A percentile compares a stretch with the other conserved stretches of the same genome.
Evolutionary conservation across 2,888 invertebrate species (phyloP).

Genomic region (Alloplasta piceator): DNA sequence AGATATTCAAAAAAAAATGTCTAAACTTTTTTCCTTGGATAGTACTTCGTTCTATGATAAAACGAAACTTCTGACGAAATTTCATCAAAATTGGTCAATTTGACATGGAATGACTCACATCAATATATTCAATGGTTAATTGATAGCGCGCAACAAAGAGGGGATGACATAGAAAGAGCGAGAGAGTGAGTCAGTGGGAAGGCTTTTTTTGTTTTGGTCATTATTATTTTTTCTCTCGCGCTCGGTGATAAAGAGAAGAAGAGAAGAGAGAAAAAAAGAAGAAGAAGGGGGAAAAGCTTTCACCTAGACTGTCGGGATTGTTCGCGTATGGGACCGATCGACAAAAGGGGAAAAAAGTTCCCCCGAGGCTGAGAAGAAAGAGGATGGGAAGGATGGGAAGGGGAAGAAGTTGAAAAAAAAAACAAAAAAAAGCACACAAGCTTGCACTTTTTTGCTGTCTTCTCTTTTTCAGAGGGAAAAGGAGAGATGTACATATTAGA

Average conservation of each 20-base stretch:
- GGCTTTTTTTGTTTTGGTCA: too few species aligned
- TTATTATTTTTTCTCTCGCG: too few species aligned
- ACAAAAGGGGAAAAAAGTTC: constrained; percentile 25
- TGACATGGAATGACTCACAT: too few species aligned
- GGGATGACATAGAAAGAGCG: not conserved
- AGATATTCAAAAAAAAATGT: too few species aligned
- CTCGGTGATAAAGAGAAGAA: too few species aligned
- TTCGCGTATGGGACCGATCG: not conserved
- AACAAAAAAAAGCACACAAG: constrained; percentile 3
- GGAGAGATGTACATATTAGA: not conserved
- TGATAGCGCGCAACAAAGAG: not conserved
- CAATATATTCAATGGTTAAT: too few species aligned
- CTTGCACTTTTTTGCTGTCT: constrained; percentile 29
- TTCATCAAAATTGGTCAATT: too few species aligned
- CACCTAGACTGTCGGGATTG: not conserved
- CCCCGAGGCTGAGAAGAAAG: not conserved
- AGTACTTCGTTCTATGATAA: too few species aligned
- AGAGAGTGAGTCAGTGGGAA: not conserved
- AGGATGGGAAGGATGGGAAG: not conserved
- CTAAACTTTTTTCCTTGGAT: too few species aligned
- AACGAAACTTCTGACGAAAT: too few species aligned
- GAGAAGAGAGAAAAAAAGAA: too few species aligned
- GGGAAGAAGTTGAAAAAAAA: constrained; percentile 4
- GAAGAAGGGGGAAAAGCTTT: too few species aligned
- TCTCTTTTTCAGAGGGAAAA: constrained; percentile 4